Conservation (phyloP, 1,140 invertebrate species). For the Melanaphis sacchari region DNA sequence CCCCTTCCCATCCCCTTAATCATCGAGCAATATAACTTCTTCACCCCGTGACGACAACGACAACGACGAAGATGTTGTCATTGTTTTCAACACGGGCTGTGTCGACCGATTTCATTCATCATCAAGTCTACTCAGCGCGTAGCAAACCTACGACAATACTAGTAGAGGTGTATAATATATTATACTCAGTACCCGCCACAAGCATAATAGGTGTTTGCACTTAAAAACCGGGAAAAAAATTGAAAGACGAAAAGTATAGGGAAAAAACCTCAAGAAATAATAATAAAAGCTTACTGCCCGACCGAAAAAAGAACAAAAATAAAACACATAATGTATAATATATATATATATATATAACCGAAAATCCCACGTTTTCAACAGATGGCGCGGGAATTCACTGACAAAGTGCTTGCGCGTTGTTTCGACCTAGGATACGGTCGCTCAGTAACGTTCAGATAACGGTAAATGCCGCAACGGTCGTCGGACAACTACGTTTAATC, state of each 20-base stretch:
- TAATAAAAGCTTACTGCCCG: background rate
- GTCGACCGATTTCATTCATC: background rate
- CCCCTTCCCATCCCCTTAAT: rapidly evolving
- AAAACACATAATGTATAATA: background rate
- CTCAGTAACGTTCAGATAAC: conserved; percentile 39
- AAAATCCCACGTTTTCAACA: conserved; percentile 44
- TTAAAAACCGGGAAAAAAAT: background rate
- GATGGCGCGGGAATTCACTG: conserved; percentile 45
- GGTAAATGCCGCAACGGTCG: conserved; percentile 40
- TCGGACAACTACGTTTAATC: background rate
- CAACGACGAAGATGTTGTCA: background rate
- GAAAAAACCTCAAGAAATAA: background rate
- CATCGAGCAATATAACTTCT: background rate
- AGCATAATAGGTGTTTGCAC: conserved; percentile 13
- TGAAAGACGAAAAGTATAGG: background rate
- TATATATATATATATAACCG: background rate
- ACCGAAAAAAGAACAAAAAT: background rate
- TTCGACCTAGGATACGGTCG: conserved; percentile 32
- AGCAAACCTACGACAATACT: background rate
- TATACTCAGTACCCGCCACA: too few species aligned
- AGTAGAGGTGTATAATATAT: background rate
- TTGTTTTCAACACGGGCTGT: background rate
- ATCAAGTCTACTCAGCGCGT: background rate
- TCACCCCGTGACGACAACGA: background rate
- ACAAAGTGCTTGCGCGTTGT: conserved; percentile 28